Percentiles rank a stretch among this genome's conserved stretches.
These are phyloP conservation scores for Drosophila peninsularis DNA, from an alignment of 2,888 invertebrate genomes.

Conservation along the genomic window DNA sequence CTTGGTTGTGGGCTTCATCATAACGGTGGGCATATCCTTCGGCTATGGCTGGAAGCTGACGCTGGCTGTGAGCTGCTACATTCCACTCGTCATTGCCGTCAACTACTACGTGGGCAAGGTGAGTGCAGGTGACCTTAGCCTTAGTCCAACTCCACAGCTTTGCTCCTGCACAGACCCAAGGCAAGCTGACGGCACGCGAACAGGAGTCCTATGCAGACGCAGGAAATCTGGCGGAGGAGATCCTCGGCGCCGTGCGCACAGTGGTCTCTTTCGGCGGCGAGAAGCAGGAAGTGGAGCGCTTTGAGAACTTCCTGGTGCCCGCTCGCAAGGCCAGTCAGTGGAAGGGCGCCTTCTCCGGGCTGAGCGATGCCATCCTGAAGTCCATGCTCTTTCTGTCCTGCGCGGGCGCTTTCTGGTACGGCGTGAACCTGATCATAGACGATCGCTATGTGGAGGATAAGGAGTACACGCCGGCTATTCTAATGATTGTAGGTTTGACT, in stretches of 20 bases:
- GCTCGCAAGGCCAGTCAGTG: slow-evolving; percentile 88
- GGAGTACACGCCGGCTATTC: slow-evolving; percentile 89
- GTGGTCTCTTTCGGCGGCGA: slow-evolving; percentile 93
- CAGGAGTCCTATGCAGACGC: slow-evolving; percentile 91
- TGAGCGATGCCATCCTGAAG: slow-evolving; percentile 90
- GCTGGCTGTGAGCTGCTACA: slow-evolving; percentile 90
- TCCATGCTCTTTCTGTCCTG: slow-evolving; percentile 91
- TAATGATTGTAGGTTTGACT: slow-evolving; percentile 88
- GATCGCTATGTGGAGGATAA: slow-evolving; percentile 87
- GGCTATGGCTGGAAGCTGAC: slow-evolving; percentile 94
- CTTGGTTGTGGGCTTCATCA: slow-evolving; percentile 82
- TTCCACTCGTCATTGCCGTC: slow-evolving; percentile 90
- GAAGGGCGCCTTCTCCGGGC: slow-evolving; percentile 89
- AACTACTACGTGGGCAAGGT: slow-evolving; percentile 92
- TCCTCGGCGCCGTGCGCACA: slow-evolving; percentile 89
- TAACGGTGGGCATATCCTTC: slow-evolving; percentile 90
- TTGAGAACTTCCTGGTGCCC: slow-evolving; percentile 86
- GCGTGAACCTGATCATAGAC: slow-evolving; percentile 89
- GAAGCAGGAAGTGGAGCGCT: slow-evolving; percentile 89
- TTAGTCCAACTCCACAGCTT: neutral
- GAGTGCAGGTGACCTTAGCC: slow-evolving; percentile 26
- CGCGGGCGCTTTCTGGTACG: slow-evolving; percentile 92
- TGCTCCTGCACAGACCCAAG: slow-evolving; percentile 86
- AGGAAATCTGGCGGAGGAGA: slow-evolving; percentile 91
- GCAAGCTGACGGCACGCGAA: slow-evolving; percentile 88